Evolutionary conservation across 2,113 vertebrate species (phyloP).

Genomic region (Murina feae): DNA sequence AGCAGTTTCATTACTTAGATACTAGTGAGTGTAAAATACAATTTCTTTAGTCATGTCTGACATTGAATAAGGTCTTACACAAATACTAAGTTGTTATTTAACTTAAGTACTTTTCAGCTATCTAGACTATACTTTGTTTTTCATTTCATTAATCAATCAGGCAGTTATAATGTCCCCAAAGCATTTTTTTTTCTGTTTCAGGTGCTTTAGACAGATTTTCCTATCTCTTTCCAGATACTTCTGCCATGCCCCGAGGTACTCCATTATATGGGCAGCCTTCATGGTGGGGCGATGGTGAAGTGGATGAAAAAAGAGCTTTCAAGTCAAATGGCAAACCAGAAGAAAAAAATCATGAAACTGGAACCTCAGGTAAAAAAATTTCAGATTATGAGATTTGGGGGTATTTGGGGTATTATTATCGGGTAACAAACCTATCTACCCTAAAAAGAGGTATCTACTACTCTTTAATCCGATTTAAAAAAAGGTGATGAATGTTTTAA

Average conservation of each 20-base stretch:
- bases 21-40: neutral
- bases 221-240: slow-evolving; percentile 79
- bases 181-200: slow-evolving; percentile 5
- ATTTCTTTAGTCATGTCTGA: neutral
- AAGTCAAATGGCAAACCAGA: slow-evolving; percentile 88
- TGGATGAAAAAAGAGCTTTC: slow-evolving; percentile 90
- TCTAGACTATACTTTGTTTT: slow-evolving; percentile 56
- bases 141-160: slow-evolving; percentile 48
- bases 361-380: slow-evolving; percentile 82
- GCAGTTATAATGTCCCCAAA: slow-evolving; percentile 39
- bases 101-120: slow-evolving; percentile 65
- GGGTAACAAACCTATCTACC: neutral
- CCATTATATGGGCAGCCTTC: slow-evolving; percentile 97
- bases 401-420: neutral
- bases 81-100: slow-evolving; percentile 67
- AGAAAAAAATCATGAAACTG: slow-evolving; percentile 85
- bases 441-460: neutral
- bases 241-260: slow-evolving; percentile 92
- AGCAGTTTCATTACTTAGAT: neutral
- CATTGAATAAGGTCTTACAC: neutral
- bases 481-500: neutral
- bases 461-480: neutral
- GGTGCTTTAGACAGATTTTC: slow-evolving; percentile 4
- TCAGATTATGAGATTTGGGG: neutral
- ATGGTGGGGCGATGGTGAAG: slow-evolving; percentile 98